Percentiles rank a stretch among this genome's conserved stretches.
Conservation (phyloP, 92 coral and sea anemone species). For the Palythoa grandis region DNA sequence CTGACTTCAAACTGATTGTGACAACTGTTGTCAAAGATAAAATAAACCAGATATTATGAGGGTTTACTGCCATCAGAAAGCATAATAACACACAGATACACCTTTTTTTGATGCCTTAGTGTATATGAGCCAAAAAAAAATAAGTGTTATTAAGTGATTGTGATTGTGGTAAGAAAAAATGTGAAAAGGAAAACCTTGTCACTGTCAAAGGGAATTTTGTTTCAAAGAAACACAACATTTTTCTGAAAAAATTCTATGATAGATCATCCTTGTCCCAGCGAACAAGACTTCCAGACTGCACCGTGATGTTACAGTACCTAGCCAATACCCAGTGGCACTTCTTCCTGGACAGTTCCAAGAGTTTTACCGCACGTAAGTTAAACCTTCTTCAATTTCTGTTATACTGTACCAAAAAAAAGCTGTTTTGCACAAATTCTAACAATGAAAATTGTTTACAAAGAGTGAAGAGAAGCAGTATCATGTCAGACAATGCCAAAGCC, state of each 20-base stretch:
- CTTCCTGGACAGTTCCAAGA: constrained; percentile 99
- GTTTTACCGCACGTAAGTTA: constrained; percentile 71
- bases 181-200: neutral
- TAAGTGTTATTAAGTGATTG: too few species aligned
- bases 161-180: too few species aligned
- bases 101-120: too few species aligned
- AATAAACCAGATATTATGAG: too few species aligned
- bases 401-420: neutral
- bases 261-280: constrained; percentile 95
- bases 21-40: too few species aligned
- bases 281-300: constrained; percentile 75
- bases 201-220: neutral
- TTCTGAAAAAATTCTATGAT: neutral
- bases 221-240: neutral
- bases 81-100: too few species aligned
- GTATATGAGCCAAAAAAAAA: too few species aligned
- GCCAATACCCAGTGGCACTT: constrained; percentile 91
- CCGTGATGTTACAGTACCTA: constrained; percentile 78
- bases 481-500: too few species aligned
- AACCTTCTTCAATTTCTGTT: too few species aligned
- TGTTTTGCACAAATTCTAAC: neutral
- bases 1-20: too few species aligned
- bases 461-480: too few species aligned
- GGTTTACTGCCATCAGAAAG: too few species aligned
- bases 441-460: neutral